These are phyloP conservation scores for Lycopodina hypogea DNA, from an alignment of 37 sponge, comb jelly and placozoan species.

Conservation along the genomic window DNA sequence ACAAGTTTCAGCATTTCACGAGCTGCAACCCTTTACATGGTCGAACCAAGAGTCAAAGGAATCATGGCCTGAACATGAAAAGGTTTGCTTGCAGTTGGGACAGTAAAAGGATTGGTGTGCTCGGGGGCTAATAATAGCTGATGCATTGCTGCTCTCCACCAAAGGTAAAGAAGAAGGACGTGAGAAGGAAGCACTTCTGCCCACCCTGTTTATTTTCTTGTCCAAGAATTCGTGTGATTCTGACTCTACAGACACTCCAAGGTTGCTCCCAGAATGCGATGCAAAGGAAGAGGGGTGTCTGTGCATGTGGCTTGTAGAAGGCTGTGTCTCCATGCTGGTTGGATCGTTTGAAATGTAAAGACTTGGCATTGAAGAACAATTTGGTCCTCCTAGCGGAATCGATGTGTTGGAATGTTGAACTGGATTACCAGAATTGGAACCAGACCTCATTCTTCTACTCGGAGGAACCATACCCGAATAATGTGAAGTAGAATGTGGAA, in stretches of 20 bases:
- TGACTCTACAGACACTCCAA: too few relatives aligned
- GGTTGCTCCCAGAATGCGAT: too few relatives aligned
- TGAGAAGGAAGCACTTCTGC: not conserved
- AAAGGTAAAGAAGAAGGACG: not conserved
- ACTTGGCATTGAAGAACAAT: not conserved
- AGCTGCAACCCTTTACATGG: conserved; percentile 6
- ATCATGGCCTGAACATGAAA: not conserved
- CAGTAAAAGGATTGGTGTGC: conserved; percentile 4
- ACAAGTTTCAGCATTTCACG: too few relatives aligned
- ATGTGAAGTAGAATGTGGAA: not conserved
- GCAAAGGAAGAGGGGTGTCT: not conserved
- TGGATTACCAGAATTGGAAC: too few relatives aligned
- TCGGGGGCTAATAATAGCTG: too few relatives aligned
- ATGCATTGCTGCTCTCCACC: not conserved
- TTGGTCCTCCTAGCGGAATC: not conserved
- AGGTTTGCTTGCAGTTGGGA: conserved; percentile 3
- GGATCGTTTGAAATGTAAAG: not conserved
- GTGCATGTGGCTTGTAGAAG: not conserved
- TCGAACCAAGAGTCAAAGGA: conserved; percentile 24
- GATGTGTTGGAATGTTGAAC: not conserved
- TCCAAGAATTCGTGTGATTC: too few relatives aligned
- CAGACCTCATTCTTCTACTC: too few relatives aligned
- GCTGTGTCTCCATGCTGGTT: not conserved
- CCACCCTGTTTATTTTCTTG: too few relatives aligned
- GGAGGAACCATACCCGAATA: not conserved